Percentiles rank a stretch among this genome's conserved stretches.
Conservation (phyloP, 2,888 invertebrate species). For the Eupithecia subfuscata region DNA sequence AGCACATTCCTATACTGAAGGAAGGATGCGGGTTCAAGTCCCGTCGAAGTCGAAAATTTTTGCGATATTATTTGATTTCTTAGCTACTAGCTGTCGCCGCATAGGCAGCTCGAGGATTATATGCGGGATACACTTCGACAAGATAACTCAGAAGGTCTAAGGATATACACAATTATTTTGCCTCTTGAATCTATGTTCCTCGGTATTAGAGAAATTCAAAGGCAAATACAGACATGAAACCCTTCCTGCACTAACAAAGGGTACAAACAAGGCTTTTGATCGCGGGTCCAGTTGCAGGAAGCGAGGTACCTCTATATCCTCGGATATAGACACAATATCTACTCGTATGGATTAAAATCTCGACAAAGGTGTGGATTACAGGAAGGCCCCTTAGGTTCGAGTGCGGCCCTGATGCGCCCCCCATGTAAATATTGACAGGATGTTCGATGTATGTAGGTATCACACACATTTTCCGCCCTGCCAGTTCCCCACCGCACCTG, state of each 20-base stretch:
- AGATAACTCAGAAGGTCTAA: too few relatives aligned
- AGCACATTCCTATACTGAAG: too few relatives aligned
- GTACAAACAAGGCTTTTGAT: not conserved
- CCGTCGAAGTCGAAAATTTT: too few relatives aligned
- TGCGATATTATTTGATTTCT: too few relatives aligned
- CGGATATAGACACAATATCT: not conserved
- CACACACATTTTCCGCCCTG: conserved; percentile 18
- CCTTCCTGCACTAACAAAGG: not conserved
- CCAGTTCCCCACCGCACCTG: conserved; percentile 23
- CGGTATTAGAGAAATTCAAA: too few relatives aligned
- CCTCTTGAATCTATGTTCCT: too few relatives aligned
- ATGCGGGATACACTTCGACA: too few relatives aligned
- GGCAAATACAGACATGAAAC: too few relatives aligned
- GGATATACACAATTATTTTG: too few relatives aligned
- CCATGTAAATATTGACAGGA: conserved; percentile 20
- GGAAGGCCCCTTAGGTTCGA: not conserved
- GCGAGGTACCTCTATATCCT: not conserved
- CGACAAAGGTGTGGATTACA: not conserved
- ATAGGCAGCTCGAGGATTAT: too few relatives aligned
- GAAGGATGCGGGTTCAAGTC: too few relatives aligned
- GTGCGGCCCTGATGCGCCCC: not conserved
- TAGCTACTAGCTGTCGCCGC: too few relatives aligned
- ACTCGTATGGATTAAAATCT: conserved; percentile 6
- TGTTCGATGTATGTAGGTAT: conserved; percentile 12
- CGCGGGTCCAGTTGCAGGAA: not conserved